Percentiles rank a stretch among this genome's conserved stretches.
Conservation (phyloP, 2,113 vertebrate genomes). For the Mionectes macconnelli region DNA sequence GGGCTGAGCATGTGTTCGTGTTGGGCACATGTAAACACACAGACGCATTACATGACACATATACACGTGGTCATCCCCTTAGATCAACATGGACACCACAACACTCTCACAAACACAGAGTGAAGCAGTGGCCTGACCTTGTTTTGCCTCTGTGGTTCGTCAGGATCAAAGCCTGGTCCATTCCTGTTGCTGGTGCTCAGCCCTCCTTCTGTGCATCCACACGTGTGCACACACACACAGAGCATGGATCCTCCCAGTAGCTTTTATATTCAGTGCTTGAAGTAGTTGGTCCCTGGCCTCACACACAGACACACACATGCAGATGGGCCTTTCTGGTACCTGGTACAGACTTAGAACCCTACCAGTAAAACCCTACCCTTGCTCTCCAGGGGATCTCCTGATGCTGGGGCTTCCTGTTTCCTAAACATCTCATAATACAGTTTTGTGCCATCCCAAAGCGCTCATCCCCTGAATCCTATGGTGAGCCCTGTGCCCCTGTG, state of each 20-base stretch:
- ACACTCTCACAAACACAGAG: background rate
- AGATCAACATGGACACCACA: background rate
- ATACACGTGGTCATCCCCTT: rapidly evolving
- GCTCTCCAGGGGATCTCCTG: background rate
- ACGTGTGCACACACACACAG: too few species aligned
- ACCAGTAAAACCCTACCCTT: background rate
- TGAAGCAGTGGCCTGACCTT: background rate
- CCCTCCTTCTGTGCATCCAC: background rate
- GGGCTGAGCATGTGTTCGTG: background rate
- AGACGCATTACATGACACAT: rapidly evolving
- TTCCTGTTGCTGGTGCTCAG: background rate
- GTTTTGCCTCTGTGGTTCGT: background rate
- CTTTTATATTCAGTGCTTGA: too few species aligned
- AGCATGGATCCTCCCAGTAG: background rate
- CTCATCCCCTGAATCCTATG: background rate
- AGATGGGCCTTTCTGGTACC: background rate
- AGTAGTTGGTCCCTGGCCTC: background rate
- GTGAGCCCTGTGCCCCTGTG: background rate
- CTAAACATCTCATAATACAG: background rate
- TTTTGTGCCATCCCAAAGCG: background rate
- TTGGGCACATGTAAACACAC: rapidly evolving
- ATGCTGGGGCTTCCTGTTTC: background rate
- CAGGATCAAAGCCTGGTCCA: background rate
- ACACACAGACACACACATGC: rapidly evolving
- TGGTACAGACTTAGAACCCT: background rate